phyloP scores from a whole-genome alignment of 2,888 invertebrate genomes.

The Enchytraeus crypticus region DNA sequence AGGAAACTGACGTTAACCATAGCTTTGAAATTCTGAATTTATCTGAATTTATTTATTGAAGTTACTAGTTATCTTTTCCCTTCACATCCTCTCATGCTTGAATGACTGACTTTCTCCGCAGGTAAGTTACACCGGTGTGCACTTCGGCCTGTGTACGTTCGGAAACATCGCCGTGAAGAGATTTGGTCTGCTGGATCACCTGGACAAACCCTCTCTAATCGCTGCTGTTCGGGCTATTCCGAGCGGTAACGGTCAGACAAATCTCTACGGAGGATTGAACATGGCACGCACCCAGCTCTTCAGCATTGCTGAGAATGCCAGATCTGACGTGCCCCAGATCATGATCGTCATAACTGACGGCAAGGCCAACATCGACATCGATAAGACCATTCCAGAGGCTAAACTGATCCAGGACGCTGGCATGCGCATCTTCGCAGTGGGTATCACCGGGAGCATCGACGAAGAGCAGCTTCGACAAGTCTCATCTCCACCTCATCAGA shows the following conservation, averaged over 20 bases:
- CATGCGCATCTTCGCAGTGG: constrained; percentile 8
- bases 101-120: too few relatives aligned
- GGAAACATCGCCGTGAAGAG: constrained; percentile 8
- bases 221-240: constrained; percentile 7
- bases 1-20: too few relatives aligned
- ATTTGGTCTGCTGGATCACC: constrained; percentile 9
- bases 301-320: constrained; percentile 6
- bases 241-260: constrained; percentile 16
- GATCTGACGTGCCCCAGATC: constrained; percentile 35
- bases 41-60: too few relatives aligned
- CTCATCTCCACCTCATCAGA: constrained; percentile 17
- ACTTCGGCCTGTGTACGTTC: constrained; percentile 16
- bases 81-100: too few relatives aligned
- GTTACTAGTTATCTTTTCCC: too few relatives aligned
- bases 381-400: constrained; percentile 29
- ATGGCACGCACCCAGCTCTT: constrained; percentile 16
- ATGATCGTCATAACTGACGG: constrained; percentile 38
- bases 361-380: constrained; percentile 32
- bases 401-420: constrained; percentile 2
- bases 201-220: constrained; percentile 3
- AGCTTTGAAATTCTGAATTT: too few relatives aligned
- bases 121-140: constrained; percentile 12
- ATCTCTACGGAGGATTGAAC: constrained; percentile 19
- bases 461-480: constrained; percentile 13
- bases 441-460: constrained; percentile 14